These are phyloP conservation scores for Eupithecia pulchellata DNA, from an alignment of 2,888 invertebrate species.

Conservation along the genomic window DNA sequence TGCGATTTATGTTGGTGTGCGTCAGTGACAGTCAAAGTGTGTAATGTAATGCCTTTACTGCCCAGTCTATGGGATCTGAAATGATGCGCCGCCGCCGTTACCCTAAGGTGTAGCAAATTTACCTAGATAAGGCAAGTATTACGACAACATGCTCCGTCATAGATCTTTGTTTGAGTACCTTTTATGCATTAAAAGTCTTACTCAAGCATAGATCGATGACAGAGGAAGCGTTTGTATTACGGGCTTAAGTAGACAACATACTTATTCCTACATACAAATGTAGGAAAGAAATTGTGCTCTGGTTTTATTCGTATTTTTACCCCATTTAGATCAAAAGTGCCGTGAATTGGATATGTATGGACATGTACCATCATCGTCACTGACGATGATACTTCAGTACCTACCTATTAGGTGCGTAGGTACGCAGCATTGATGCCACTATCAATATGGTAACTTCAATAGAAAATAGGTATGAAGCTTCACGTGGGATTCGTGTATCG, in stretches of 20 bases:
- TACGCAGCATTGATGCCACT: neutral
- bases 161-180: too few relatives aligned
- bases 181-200: too few relatives aligned
- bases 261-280: too few relatives aligned
- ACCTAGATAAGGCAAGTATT: too few relatives aligned
- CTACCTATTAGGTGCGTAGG: neutral
- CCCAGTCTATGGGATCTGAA: neutral
- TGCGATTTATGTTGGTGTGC: neutral
- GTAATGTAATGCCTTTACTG: neutral
- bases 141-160: too few relatives aligned
- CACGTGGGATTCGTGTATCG: neutral
- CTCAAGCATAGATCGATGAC: too few relatives aligned
- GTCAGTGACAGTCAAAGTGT: neutral
- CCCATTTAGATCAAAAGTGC: neutral
- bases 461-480: neutral
- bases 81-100: neutral
- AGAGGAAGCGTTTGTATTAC: too few relatives aligned
- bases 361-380: too few relatives aligned
- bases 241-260: too few relatives aligned
- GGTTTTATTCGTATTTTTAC: neutral
- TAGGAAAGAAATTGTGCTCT: neutral
- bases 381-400: too few relatives aligned
- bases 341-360: neutral
- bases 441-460: neutral
- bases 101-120: neutral